phyloP scores from a whole-genome alignment of 2,888 invertebrate species.

The Helobdella robusta region DNA sequence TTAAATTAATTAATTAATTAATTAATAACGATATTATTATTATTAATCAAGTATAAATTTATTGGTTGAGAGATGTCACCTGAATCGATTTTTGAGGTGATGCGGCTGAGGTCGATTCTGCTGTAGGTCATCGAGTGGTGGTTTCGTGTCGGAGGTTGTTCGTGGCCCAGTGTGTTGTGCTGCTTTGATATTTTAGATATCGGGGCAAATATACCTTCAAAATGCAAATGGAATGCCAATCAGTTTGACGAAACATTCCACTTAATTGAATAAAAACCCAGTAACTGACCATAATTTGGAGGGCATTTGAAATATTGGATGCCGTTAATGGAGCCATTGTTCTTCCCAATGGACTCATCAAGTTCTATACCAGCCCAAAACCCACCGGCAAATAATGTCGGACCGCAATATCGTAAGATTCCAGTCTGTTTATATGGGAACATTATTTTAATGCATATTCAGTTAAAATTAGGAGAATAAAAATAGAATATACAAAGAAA shows the following conservation, averaged over 20 bases:
- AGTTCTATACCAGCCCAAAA: constrained; percentile 54
- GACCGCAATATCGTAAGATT: constrained; percentile 50
- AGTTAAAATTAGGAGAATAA: not conserved
- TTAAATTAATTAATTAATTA: not conserved
- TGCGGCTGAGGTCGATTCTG: constrained; percentile 48
- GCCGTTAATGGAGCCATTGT: constrained; percentile 53
- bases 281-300: constrained; percentile 46
- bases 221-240: not conserved
- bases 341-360: constrained; percentile 52
- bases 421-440: constrained; percentile 39
- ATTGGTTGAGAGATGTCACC: constrained; percentile 37
- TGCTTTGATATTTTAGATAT: constrained; percentile 49
- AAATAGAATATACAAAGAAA: not conserved
- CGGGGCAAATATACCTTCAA: constrained; percentile 51
- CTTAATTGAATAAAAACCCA: constrained; percentile 4
- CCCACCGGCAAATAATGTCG: constrained; percentile 52
- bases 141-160: not conserved
- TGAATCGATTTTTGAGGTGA: constrained; percentile 51
- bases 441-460: not conserved
- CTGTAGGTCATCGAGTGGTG: constrained; percentile 30
- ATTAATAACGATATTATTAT: not conserved
- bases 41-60: not conserved
- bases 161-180: not conserved
- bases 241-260: not conserved
- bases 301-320: constrained; percentile 50